Percentiles rank a stretch among this genome's conserved stretches.
These are phyloP conservation scores for Orthonyx spaldingii DNA, from an alignment of 2,113 vertebrate species.

Conservation along the genomic window DNA sequence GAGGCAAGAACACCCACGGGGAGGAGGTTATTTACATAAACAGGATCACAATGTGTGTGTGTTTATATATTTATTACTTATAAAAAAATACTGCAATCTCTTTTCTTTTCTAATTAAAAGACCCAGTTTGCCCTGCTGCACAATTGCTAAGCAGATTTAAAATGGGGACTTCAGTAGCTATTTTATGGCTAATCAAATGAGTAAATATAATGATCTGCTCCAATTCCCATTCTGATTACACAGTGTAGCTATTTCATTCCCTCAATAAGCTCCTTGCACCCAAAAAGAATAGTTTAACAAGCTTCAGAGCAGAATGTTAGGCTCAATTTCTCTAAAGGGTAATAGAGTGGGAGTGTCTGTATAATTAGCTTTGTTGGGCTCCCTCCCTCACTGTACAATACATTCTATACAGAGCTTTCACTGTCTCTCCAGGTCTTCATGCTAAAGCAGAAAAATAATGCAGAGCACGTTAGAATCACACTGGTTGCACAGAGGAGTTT, in stretches of 20 bases:
- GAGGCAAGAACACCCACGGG: constrained; percentile 6
- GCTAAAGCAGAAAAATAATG: constrained; percentile 56
- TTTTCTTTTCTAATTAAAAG: constrained; percentile 63
- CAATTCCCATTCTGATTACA: constrained; percentile 71
- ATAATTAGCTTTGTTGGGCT: constrained; percentile 70
- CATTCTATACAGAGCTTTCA: constrained; percentile 28
- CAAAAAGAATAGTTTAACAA: constrained; percentile 68
- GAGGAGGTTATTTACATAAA: constrained; percentile 58
- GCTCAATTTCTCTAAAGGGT: constrained; percentile 71
- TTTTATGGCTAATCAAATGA: constrained; percentile 72
- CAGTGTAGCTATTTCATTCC: constrained; percentile 66
- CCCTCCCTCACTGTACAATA: constrained; percentile 59
- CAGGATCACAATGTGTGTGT: neutral
- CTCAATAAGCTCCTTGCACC: constrained; percentile 68
- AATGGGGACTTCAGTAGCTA: constrained; percentile 53
- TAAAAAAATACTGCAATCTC: constrained; percentile 2
- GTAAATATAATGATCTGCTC: constrained; percentile 72
- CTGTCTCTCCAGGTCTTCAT: constrained; percentile 48
- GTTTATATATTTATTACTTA: constrained; percentile 44
- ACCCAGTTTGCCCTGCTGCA: constrained; percentile 47
- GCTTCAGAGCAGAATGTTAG: constrained; percentile 73
- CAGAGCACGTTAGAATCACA: constrained; percentile 30
- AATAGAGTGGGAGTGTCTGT: constrained; percentile 68
- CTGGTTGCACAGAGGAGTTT: neutral
- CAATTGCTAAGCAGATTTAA: constrained; percentile 63